A percentile compares a stretch with the other conserved stretches of the same genome.
phyloP scores from a whole-genome alignment of 2,888 invertebrate species.

The Conomelus anceps region DNA sequence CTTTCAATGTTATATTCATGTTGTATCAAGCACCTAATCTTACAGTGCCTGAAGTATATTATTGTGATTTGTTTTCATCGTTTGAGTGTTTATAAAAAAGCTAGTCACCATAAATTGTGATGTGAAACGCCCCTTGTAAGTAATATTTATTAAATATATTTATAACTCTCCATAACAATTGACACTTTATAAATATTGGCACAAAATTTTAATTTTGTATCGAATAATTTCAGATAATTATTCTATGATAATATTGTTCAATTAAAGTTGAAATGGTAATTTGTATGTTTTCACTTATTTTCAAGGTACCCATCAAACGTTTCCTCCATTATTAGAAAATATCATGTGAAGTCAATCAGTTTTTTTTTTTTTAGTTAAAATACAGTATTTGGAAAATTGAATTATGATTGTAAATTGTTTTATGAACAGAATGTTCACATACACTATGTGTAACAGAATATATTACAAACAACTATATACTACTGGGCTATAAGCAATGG shows the following conservation, averaged over 20 bases:
- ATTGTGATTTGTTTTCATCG: not conserved
- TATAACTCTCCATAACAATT: not conserved
- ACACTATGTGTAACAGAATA: no score
- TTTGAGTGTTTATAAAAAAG: not conserved
- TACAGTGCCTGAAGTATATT: not conserved
- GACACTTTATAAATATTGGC: not conserved
- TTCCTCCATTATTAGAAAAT: not conserved
- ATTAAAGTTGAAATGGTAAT: not conserved
- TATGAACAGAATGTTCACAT: no score
- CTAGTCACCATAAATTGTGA: not conserved
- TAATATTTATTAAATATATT: not conserved
- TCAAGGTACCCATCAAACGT: not conserved
- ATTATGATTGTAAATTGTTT: no score
- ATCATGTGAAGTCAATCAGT: not conserved
- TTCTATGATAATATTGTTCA: not conserved
- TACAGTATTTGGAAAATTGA: no score
- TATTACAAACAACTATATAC: no score
- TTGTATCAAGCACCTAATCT: not conserved
- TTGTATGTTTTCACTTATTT: not conserved
- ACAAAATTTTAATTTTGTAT: not conserved
- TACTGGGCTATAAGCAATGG: no score
- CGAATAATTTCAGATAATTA: not conserved
- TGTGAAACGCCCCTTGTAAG: not conserved
- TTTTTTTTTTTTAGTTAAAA: not conserved
- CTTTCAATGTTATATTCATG: not conserved